phyloP scores from a whole-genome alignment of 2,797 vertebrate genomes.

The Anableps anableps region DNA sequence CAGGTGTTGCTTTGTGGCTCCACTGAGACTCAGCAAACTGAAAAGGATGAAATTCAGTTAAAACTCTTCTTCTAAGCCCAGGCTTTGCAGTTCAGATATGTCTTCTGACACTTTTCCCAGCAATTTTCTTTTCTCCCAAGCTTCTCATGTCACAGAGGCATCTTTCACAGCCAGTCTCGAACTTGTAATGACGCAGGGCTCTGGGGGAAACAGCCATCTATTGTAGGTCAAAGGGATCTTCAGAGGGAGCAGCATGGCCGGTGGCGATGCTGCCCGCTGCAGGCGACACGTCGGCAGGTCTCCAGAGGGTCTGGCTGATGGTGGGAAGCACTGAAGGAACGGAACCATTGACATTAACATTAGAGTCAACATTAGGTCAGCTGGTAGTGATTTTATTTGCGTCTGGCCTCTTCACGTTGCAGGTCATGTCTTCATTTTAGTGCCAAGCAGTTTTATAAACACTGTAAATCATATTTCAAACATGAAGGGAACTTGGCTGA shows the following conservation, averaged over 20 bases:
- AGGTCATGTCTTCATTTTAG: conserved; percentile 22
- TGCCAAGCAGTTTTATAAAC: conserved; percentile 36
- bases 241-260: background rate
- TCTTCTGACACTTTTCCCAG: background rate
- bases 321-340: conserved; percentile 34
- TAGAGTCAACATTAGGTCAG: conserved; percentile 32
- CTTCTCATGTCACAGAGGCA: conserved; percentile 18
- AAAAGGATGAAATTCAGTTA: conserved; percentile 30
- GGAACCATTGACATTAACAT: conserved; percentile 5
- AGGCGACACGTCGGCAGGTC: background rate
- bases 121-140: background rate
- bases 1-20: conserved; percentile 81
- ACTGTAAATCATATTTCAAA: conserved; percentile 47
- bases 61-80: conserved; percentile 15
- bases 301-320: conserved; percentile 13
- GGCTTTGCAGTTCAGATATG: conserved; percentile 3
- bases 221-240: conserved; percentile 12
- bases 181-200: background rate
- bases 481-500: conserved; percentile 54
- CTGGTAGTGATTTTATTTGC: conserved; percentile 42
- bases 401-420: conserved; percentile 37
- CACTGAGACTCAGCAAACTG: conserved; percentile 55
- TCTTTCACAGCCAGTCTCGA: conserved; percentile 38
- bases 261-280: background rate
- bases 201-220: background rate